Evolutionary conservation across 2,113 vertebrate species (phyloP), one percentile per base, ranked within the genome.

Genomic region (Psophia crepitans): DNA sequence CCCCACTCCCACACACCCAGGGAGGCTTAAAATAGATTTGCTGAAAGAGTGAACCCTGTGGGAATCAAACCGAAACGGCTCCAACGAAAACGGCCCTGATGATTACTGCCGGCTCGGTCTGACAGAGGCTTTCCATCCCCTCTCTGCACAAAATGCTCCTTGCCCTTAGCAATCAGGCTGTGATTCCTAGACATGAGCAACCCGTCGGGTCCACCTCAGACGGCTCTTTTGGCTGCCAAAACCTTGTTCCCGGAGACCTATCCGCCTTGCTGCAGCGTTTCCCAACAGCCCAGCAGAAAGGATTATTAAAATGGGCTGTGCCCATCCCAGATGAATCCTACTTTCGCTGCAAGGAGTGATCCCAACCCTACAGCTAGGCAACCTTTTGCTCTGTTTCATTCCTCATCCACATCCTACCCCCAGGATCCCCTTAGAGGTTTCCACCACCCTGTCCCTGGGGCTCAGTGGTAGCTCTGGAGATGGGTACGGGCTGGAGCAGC

Each of bases 1-100:
- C 19, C 86, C 66, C 0, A 1, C 70, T 92, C 49, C 39, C 2
- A 4, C 33, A 39, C 0, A 0, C 35, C 39, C 16, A 26, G 32
- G 33, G 64, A 78, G 4, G 3, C 56, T 70, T 24, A 71, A 91
- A 93, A 94, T 11, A 66, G 51, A 65, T 3, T 43, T 48, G 80
- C 49, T 87, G 87, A 63, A 81, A 54, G 2, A 17, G 60, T 8
- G 87, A 91, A 15, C 43, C 35, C 48, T 23, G 28, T 0, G 2
- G 8, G 93, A 56, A 79, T 22, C 6, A 14, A 68, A 85, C 43
- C 35, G 7, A 65, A 83, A 53, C 10, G 4, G 54, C 75, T 70
- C 53, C 7, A 3, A 14, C 4, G 54, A 60, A 48, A 49, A 41
- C 20, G 13, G 41, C 35, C 33, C 4, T 2, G 77, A 8, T 24